phyloP scores from a whole-genome alignment of 2,113 vertebrate species.

The Paratilapia polleni region DNA sequence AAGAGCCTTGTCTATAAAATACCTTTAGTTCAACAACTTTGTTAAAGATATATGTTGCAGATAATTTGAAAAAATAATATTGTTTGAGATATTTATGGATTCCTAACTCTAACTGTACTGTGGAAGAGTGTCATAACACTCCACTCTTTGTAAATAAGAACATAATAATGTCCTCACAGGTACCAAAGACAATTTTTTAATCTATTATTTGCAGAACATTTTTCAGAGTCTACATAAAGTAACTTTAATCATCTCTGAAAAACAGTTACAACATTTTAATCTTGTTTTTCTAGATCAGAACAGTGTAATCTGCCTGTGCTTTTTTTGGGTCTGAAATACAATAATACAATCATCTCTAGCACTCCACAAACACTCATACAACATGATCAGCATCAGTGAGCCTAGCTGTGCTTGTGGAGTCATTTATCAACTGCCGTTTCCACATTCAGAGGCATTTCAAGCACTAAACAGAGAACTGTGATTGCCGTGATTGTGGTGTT shows the following conservation, averaged over 20 bases:
- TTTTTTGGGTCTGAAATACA: conserved; percentile 3
- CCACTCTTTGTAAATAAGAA: not conserved
- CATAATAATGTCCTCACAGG: not conserved
- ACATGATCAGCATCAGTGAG: not conserved
- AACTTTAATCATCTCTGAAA: not conserved
- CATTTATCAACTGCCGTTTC: not conserved
- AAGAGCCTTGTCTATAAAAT: not conserved
- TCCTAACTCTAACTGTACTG: not conserved
- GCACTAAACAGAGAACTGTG: not conserved
- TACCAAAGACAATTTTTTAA: not conserved
- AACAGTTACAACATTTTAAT: not conserved
- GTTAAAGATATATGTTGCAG: not conserved
- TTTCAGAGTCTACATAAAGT: not conserved
- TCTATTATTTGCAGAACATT: not conserved
- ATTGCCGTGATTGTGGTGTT: not conserved
- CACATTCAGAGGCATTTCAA: not conserved
- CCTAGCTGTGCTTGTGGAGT: not conserved
- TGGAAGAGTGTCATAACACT: too few relatives aligned
- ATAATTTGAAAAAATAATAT: not conserved
- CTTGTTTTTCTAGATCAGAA: not conserved
- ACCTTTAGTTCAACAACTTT: not conserved
- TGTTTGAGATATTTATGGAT: not conserved
- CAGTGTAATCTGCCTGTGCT: not conserved
- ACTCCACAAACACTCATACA: not conserved
- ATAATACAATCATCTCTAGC: not conserved